Conservation (phyloP, 64 coral and sea anemone genomes). For the Trachythela sp. region DNA sequence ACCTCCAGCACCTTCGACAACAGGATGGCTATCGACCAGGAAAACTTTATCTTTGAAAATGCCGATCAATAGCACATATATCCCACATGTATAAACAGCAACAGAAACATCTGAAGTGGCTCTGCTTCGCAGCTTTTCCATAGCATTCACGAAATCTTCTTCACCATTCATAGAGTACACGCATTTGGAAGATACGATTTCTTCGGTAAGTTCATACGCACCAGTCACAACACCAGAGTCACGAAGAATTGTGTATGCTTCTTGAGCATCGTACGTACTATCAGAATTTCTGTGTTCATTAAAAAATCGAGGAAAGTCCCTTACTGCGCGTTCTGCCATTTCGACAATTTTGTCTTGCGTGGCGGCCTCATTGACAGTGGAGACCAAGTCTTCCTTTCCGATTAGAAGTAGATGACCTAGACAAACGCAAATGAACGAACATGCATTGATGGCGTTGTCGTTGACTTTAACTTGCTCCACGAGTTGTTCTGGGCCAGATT, state of each 20-base stretch:
- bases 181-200: constrained; percentile 6
- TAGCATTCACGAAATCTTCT: constrained; percentile 31
- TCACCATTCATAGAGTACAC: constrained; percentile 37
- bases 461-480: constrained; percentile 17
- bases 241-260: constrained; percentile 45
- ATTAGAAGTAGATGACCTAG: background rate
- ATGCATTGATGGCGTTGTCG: constrained; percentile 7
- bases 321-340: constrained; percentile 18
- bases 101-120: background rate
- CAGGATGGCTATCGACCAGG: constrained; percentile 56
- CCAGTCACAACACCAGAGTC: constrained; percentile 17
- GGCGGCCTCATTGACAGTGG: background rate
- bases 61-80: constrained; percentile 39
- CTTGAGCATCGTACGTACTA: constrained; percentile 35
- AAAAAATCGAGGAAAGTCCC: constrained; percentile 17
- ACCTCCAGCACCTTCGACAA: background rate
- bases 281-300: constrained; percentile 37
- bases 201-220: constrained; percentile 26
- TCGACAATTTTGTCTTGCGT: constrained; percentile 9
- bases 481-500: background rate
- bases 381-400: background rate
- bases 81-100: constrained; percentile 43
- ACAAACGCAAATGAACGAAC: background rate
- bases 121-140: constrained; percentile 14
- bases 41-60: constrained; percentile 21